These are phyloP conservation scores for Aphaenogaster rudis DNA, from an alignment of 1,140 invertebrate species.

Conservation along the genomic window DNA sequence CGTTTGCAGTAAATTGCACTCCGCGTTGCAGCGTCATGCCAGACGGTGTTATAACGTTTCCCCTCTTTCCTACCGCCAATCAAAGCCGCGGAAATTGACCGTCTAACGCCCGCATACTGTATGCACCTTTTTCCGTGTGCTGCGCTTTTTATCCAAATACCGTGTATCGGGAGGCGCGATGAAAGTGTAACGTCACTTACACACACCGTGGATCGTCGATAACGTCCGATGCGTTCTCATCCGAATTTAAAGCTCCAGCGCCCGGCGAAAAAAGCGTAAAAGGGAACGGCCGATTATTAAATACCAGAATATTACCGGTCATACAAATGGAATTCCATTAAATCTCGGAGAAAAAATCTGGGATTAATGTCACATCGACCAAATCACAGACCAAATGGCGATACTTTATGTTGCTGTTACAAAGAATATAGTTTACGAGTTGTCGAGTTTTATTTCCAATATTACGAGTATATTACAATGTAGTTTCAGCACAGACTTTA, in stretches of 20 bases:
- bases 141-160: conserved; percentile 56
- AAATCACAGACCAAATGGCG: conserved; percentile 23
- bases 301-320: conserved; percentile 50
- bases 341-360: conserved; percentile 27
- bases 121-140: conserved; percentile 67
- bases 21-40: conserved; percentile 71
- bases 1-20: conserved; percentile 72
- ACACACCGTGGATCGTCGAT: conserved; percentile 48
- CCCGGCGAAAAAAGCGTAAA: conserved; percentile 41
- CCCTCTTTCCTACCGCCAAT: conserved; percentile 73
- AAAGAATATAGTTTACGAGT: conserved; percentile 37
- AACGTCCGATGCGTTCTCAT: conserved; percentile 49
- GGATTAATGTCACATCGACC: conserved; percentile 44
- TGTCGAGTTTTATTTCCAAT: conserved; percentile 14
- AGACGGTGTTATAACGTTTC: conserved; percentile 74
- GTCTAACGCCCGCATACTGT: conserved; percentile 71
- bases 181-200: conserved; percentile 54
- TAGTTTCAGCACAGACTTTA: neutral
- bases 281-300: conserved; percentile 56
- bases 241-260: conserved; percentile 53
- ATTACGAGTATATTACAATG: neutral
- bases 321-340: conserved; percentile 57
- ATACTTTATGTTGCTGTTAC: conserved; percentile 29
- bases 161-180: conserved; percentile 45
- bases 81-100: conserved; percentile 79